A percentile compares a stretch with the other conserved stretches of the same genome.
These are phyloP conservation scores for Cyphomyrus discorhynchus DNA, from an alignment of 2,113 vertebrate species.

Conservation along the genomic window DNA sequence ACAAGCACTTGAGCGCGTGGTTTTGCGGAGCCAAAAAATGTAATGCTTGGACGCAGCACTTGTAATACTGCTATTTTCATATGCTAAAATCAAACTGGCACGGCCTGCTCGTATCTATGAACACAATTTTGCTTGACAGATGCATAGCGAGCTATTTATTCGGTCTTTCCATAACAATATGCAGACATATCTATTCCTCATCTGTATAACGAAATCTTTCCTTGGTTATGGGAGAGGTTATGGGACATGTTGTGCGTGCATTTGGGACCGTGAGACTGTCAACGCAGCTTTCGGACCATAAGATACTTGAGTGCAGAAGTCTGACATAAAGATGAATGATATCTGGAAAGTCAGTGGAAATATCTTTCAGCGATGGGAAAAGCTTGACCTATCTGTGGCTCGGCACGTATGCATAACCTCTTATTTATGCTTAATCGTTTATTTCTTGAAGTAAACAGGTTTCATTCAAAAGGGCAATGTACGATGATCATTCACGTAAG, in stretches of 20 bases:
- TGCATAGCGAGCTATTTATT: not conserved
- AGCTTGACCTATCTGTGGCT: not conserved
- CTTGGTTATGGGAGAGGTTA: not conserved
- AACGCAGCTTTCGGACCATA: not conserved
- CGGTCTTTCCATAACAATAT: not conserved
- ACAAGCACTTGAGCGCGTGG: not conserved
- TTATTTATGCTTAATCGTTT: not conserved
- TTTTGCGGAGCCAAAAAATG: not conserved
- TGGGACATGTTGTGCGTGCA: not conserved
- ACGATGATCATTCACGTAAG: not conserved
- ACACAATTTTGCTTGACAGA: not conserved
- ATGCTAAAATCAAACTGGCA: not conserved
- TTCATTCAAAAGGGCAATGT: not conserved
- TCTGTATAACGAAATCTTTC: not conserved
- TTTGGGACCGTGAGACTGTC: not conserved
- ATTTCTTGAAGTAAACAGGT: not conserved
- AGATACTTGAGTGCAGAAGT: not conserved
- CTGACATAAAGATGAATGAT: not conserved
- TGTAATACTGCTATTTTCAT: not conserved
- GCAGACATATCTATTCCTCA: not conserved
- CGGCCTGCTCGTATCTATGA: not conserved
- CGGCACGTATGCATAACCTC: not conserved
- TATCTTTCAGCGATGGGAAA: not conserved
- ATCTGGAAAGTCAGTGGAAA: not conserved
- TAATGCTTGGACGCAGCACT: not conserved